Base-by-base conservation (phyloP, 2,113 vertebrate species). In the Prunella fulvescens region DNA sequence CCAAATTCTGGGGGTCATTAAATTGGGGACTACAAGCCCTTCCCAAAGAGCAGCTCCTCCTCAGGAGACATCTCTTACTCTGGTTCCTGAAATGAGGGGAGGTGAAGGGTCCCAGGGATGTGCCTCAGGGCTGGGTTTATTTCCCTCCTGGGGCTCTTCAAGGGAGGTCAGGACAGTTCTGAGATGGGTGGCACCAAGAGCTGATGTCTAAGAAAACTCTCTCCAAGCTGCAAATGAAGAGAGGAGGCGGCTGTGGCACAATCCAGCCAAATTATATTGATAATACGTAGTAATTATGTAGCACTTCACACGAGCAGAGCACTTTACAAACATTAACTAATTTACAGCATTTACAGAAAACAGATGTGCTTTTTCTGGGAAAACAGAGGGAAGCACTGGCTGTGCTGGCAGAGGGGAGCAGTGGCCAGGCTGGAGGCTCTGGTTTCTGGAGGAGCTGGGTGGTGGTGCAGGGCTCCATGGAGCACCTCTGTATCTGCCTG, bases 281-380 rank as follows among this genome's bases (percentile, higher is more conserved):
- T 92, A 92, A 93, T 86, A 87, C 0, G 18, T 95, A 73, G 95
- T 89, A 97, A 97, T 96, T 97, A 95, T 60, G 86, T 79, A 53
- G 69, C 90, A 95, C 95, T 95, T 95, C 96, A 95, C 90, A 90
- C 31, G 90, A 97, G 90, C 95, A 91, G 92, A 94, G 95, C 93
- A 95, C 95, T 97, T 97, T 94, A 66, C 93, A 96, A 96, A 92
- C 96, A 97, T 96, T 96, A 97, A 97, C 94, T 96, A 93, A 97
- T 97, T 97, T 94, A 95, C 94, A 87, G 95, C 92, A 77, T 97
- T 97, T 97, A 80, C 90, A 88, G 95, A 57, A 96, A 97, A 96
- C 86, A 93, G 90, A 92, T 88, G 94, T 57, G 81, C 22, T 66
- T 92, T 96, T 37, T 3, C 33, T 45, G 72, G 62, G 73, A 11